A percentile compares a stretch with the other conserved stretches of the same genome.
Conservation (phyloP, 1,140 invertebrate species). For the Bombus haemorrhoidalis region DNA sequence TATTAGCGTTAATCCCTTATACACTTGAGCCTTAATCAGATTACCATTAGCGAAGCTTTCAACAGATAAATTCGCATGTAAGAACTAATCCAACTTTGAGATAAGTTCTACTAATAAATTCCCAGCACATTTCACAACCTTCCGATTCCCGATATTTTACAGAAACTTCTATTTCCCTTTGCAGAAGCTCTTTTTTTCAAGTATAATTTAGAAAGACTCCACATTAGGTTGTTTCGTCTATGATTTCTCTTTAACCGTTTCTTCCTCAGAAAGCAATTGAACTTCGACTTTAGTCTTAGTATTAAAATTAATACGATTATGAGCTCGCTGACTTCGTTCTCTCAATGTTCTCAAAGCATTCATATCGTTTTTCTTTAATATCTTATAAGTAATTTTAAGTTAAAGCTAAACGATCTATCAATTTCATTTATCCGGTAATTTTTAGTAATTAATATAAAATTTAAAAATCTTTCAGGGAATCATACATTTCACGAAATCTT, state of each 20-base stretch:
- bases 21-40: background rate
- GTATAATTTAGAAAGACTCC: background rate
- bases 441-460: background rate
- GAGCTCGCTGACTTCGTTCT: background rate
- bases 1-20: background rate
- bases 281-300: background rate
- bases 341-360: background rate
- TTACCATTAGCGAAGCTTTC: background rate
- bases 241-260: background rate
- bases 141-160: background rate
- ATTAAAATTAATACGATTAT: background rate
- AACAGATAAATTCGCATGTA: background rate
- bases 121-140: background rate
- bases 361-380: background rate
- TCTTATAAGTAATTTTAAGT: background rate
- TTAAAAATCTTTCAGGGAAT: background rate
- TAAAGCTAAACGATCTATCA: background rate
- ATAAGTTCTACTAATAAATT: background rate
- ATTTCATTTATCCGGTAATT: background rate
- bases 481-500: background rate
- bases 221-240: background rate
- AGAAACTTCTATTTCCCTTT: constrained; percentile 1
- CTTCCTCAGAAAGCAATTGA: background rate
- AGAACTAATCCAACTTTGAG: background rate
- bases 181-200: background rate